A percentile compares a stretch with the other conserved stretches of the same genome.
These are phyloP conservation scores for Tetrax tetrax DNA, from an alignment of 2,113 vertebrate species.

Conservation along the genomic window DNA sequence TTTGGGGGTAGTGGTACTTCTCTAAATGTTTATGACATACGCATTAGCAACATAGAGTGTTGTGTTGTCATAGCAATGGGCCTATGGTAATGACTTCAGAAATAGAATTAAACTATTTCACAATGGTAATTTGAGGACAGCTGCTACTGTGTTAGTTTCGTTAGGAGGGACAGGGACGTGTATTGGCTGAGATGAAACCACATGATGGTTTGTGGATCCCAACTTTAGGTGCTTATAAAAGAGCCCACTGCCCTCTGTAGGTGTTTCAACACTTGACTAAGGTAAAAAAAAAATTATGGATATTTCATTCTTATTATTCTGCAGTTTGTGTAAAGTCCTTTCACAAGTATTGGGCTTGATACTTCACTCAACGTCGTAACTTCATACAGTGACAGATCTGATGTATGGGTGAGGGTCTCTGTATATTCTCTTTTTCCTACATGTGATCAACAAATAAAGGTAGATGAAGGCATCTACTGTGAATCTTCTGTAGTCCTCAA, in stretches of 20 bases:
- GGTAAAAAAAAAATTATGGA: neutral
- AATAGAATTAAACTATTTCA: neutral
- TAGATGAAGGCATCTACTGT: neutral
- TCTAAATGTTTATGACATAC: constrained; percentile 5
- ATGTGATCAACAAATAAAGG: neutral
- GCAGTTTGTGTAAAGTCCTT: neutral
- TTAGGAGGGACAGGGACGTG: neutral
- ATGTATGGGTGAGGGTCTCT: neutral
- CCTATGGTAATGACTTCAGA: neutral
- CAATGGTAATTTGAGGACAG: neutral
- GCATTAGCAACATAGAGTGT: neutral
- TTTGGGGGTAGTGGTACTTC: neutral
- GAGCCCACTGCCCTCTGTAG: fast-evolving
- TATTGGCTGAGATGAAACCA: neutral
- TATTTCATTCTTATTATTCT: neutral
- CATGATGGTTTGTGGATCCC: fast-evolving
- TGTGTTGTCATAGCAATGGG: neutral
- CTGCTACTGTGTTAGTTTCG: neutral
- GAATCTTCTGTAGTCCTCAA: neutral
- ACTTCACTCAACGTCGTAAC: neutral
- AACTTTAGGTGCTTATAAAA: neutral
- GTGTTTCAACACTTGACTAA: neutral
- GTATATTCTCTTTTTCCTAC: neutral
- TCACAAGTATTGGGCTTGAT: fast-evolving
- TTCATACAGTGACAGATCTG: neutral